These are phyloP conservation scores for Hapalemur alaotrensis DNA, from an alignment of 2,797 vertebrate genomes.

Conservation along the genomic window DNA sequence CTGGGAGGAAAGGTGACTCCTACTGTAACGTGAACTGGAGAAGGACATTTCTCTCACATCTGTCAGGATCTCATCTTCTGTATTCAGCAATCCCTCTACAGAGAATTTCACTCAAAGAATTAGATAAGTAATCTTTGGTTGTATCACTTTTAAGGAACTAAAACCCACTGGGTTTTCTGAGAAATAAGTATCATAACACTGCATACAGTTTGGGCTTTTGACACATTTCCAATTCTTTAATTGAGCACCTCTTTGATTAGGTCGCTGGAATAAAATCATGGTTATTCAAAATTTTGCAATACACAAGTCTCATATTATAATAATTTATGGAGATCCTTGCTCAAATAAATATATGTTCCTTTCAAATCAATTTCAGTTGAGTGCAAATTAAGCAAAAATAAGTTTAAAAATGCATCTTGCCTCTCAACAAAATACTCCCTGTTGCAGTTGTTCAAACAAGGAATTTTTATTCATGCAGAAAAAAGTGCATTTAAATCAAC, in stretches of 20 bases:
- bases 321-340: background rate
- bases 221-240: background rate
- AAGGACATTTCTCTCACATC: background rate
- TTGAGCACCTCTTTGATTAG: background rate
- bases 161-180: background rate
- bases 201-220: background rate
- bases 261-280: background rate
- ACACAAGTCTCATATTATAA: background rate
- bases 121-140: background rate
- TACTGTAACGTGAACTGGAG: background rate
- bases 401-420: background rate
- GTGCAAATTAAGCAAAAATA: background rate
- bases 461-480: background rate
- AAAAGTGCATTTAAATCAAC: background rate
- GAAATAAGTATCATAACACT: background rate
- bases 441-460: background rate
- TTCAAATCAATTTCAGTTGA: conserved; percentile 8
- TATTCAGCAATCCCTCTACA: background rate
- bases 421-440: background rate
- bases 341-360: conserved; percentile 16
- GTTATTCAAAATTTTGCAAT: conserved; percentile 20
- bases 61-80: background rate
- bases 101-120: background rate
- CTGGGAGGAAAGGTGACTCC: background rate
- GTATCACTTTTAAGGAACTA: background rate